A percentile compares a stretch with the other conserved stretches of the same genome.
Evolutionary conservation across 2,797 vertebrate genomes (phyloP).

Genomic region (Enteromius anoplus): DNA sequence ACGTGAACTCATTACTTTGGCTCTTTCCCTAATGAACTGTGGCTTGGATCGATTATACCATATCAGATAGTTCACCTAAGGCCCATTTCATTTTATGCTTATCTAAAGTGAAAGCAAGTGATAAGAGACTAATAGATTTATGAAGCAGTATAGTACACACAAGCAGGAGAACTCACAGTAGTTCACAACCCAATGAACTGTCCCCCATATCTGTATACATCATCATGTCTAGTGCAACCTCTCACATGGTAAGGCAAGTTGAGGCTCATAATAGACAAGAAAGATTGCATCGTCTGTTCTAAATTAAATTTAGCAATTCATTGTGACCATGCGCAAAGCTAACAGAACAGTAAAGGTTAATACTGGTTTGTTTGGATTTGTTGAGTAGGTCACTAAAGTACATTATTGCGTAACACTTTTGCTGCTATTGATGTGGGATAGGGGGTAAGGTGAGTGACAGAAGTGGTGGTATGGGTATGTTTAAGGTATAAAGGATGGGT

Average conservation of each 20-base stretch:
- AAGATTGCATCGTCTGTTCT: background rate
- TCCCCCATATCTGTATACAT: background rate
- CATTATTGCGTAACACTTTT: background rate
- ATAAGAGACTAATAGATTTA: background rate
- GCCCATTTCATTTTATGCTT: background rate
- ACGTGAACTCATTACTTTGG: background rate
- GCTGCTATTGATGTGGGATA: no score
- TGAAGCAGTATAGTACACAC: background rate
- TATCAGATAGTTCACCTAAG: conserved; percentile 12
- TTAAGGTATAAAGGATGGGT: no score
- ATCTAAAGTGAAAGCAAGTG: conserved; percentile 6
- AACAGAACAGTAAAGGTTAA: background rate
- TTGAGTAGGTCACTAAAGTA: background rate
- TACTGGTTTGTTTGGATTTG: background rate
- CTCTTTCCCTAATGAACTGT: background rate
- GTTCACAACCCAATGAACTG: background rate
- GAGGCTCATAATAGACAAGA: background rate
- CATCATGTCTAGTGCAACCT: conserved; percentile 1
- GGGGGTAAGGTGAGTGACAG: no score
- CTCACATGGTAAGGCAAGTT: conserved; percentile 9
- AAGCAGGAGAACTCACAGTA: background rate
- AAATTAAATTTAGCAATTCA: conserved; percentile 9
- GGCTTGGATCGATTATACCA: background rate
- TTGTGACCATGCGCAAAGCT: background rate
- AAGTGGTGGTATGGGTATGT: no score